Conservation (phyloP, 2,113 vertebrate species). For the Esox niger region DNA sequence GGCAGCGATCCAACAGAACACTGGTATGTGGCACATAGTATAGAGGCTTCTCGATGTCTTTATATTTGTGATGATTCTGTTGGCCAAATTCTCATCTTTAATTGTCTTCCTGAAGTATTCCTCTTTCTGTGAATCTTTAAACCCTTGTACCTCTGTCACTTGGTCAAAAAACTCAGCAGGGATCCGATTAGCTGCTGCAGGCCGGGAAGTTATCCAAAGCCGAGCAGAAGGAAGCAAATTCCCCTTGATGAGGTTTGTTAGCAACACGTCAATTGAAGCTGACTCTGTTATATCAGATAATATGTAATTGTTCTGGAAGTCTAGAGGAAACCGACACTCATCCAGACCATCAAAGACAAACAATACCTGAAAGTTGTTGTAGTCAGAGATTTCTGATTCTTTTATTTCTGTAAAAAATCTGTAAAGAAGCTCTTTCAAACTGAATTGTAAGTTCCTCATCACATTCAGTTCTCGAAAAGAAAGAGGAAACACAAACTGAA, state of each 20-base stretch:
- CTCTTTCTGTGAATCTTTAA: too few relatives aligned
- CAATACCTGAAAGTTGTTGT: constrained; percentile 25
- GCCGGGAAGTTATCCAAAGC: constrained; percentile 60
- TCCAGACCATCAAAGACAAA: constrained; percentile 66
- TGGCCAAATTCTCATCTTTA: constrained; percentile 22
- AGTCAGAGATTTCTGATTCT: constrained; percentile 28
- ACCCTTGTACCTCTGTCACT: too few relatives aligned
- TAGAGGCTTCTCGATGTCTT: constrained; percentile 61
- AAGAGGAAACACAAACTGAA: constrained; percentile 57
- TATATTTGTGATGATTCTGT: constrained; percentile 45
- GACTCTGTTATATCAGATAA: constrained; percentile 33
- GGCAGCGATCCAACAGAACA: constrained; percentile 58
- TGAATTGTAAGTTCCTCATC: constrained; percentile 33
- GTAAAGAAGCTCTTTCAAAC: constrained; percentile 41
- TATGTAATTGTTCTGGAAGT: constrained; percentile 51
- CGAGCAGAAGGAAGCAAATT: constrained; percentile 43
- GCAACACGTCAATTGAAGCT: constrained; percentile 23
- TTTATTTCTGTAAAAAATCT: constrained; percentile 49
- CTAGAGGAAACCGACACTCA: constrained; percentile 44
- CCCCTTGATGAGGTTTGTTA: constrained; percentile 61
- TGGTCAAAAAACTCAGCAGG: too few relatives aligned
- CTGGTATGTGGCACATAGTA: constrained; percentile 68
- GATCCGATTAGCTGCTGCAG: too few relatives aligned
- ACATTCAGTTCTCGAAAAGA: constrained; percentile 59
- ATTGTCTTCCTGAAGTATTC: too few relatives aligned